Conservation (phyloP, 2,113 vertebrate species). For the Nettapus auritus region DNA sequence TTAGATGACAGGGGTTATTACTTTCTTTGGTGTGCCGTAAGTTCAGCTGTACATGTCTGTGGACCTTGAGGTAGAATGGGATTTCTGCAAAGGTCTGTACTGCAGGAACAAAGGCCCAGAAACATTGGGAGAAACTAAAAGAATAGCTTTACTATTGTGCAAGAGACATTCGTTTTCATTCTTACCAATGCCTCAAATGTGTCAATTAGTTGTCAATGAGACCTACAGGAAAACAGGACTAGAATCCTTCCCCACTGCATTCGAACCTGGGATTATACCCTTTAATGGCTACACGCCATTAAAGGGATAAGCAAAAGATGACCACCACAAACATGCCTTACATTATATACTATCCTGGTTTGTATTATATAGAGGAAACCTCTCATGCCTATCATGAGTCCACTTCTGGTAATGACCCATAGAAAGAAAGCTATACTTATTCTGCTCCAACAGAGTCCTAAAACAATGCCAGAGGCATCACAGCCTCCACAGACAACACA, state of each 20-base stretch:
- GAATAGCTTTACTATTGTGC: background rate
- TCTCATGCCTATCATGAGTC: background rate
- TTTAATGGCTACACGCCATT: background rate
- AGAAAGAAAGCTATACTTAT: constrained; percentile 72
- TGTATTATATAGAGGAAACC: constrained; percentile 22
- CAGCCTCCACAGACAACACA: constrained; percentile 68
- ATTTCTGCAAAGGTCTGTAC: background rate
- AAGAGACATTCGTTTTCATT: background rate
- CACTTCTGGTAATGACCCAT: constrained; percentile 61
- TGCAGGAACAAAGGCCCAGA: background rate
- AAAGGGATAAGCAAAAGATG: background rate
- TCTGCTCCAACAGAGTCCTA: constrained; percentile 70
- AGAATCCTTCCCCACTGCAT: background rate
- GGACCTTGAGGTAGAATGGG: background rate
- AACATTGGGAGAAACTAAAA: too few species aligned
- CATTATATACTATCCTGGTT: background rate
- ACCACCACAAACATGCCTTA: background rate
- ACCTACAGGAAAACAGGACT: background rate
- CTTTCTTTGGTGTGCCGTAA: background rate
- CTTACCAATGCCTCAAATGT: background rate
- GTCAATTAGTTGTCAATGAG: background rate
- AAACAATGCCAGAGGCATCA: constrained; percentile 75
- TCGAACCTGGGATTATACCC: background rate
- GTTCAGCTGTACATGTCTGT: background rate
- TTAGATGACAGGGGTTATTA: background rate